Percentiles rank a stretch among this genome's conserved stretches.
These are phyloP conservation scores for Rugalucina vietnamica DNA, from an alignment of 2,888 invertebrate species.

Conservation along the genomic window DNA sequence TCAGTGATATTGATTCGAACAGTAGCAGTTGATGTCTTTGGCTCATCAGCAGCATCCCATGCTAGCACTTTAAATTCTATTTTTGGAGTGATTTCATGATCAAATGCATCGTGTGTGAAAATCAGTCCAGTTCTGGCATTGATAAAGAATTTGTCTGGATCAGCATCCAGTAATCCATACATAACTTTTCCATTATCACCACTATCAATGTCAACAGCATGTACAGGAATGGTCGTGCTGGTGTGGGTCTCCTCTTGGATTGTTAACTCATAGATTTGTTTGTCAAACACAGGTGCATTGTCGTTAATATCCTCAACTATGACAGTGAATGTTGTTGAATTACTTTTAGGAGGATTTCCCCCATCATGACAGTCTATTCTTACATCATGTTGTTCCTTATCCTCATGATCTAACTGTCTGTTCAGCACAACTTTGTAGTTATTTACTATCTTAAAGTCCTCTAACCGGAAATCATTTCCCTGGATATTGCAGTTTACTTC, in stretches of 20 bases:
- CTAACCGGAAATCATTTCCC: constrained; percentile 62
- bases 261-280: constrained; percentile 70
- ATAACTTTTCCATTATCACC: constrained; percentile 75
- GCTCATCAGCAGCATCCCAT: constrained; percentile 88
- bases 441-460: constrained; percentile 64
- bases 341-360: constrained; percentile 76
- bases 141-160: constrained; percentile 93
- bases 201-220: constrained; percentile 89
- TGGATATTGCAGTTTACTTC: constrained; percentile 73
- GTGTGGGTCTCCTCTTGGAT: constrained; percentile 75
- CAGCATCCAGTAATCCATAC: constrained; percentile 86
- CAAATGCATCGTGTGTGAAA: constrained; percentile 92
- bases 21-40: constrained; percentile 89
- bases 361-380: constrained; percentile 76
- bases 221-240: constrained; percentile 68
- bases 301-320: constrained; percentile 80
- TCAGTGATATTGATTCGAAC: constrained; percentile 94
- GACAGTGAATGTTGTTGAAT: constrained; percentile 72
- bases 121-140: constrained; percentile 93
- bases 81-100: constrained; percentile 93
- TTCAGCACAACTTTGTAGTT: constrained; percentile 71
- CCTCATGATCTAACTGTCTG: constrained; percentile 76
- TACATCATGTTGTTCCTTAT: constrained; percentile 69
- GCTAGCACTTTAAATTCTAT: constrained; percentile 97
- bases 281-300: constrained; percentile 74